phyloP scores from a whole-genome alignment of 2,113 vertebrate genomes.

The Gasterosteus nipponicus region DNA sequence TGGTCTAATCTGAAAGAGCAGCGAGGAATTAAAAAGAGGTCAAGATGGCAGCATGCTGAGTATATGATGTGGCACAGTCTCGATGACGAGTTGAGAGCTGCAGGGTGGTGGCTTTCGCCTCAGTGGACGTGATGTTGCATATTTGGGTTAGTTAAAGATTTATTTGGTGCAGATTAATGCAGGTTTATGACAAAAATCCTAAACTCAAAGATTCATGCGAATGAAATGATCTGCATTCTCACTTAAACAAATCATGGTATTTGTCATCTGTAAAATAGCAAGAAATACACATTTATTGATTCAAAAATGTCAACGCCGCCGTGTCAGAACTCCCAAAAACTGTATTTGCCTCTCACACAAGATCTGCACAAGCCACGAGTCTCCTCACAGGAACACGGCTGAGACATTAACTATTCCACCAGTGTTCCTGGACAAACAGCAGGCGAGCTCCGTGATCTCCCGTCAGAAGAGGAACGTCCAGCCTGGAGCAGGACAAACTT shows the following conservation, averaged over 20 bases:
- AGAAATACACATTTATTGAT: background rate
- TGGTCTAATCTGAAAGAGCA: background rate
- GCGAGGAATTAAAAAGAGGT: conserved; percentile 5
- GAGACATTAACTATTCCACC: background rate
- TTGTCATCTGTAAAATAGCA: background rate
- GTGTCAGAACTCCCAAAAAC: background rate
- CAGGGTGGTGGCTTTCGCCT: background rate
- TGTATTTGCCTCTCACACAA: background rate
- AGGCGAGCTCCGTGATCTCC: conserved; percentile 73
- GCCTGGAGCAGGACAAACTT: background rate
- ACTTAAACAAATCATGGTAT: background rate
- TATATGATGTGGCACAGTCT: background rate
- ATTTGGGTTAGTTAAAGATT: background rate
- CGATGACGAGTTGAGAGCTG: background rate
- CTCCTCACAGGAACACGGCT: background rate
- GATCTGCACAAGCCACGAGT: background rate
- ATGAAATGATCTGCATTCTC: background rate
- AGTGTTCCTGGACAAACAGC: conserved; percentile 80
- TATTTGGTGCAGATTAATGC: background rate
- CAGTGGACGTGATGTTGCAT: background rate
- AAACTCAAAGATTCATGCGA: background rate
- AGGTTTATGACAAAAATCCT: background rate
- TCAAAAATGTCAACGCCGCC: background rate
- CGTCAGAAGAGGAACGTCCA: conserved; percentile 73
- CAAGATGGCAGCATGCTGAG: conserved; percentile 6